Percentiles rank a stretch among this genome's conserved stretches.
phyloP scores from a whole-genome alignment of 2,797 vertebrate genomes.

The Peromyscus melanophrys region DNA sequence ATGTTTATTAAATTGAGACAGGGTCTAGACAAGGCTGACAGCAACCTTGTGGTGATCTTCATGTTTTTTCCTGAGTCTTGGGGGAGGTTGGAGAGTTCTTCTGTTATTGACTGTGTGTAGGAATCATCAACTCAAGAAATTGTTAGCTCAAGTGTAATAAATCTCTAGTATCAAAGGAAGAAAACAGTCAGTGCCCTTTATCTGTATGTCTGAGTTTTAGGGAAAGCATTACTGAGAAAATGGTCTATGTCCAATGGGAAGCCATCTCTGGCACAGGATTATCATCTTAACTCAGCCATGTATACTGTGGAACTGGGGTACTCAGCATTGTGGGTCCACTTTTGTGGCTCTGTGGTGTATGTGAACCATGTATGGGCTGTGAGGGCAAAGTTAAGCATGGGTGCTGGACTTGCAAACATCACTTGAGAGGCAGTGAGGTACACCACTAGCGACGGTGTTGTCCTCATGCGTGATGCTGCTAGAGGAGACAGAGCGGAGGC shows the following conservation, averaged over 20 bases:
- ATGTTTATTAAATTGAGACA: not conserved
- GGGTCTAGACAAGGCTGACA: not conserved
- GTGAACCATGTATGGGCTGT: not conserved
- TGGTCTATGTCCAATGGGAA: not conserved
- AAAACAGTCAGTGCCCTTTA: not conserved
- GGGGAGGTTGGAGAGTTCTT: not conserved
- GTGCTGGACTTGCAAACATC: not conserved
- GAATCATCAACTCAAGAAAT: not conserved
- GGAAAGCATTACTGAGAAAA: not conserved
- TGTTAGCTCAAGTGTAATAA: not conserved
- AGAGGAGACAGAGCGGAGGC: not conserved
- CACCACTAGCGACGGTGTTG: not conserved
- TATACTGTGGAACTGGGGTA: not conserved
- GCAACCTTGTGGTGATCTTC: not conserved
- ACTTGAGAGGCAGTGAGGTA: not conserved
- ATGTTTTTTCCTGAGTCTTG: not conserved
- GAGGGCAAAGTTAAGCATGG: not conserved
- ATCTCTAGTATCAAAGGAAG: not conserved
- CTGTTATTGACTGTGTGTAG: not conserved
- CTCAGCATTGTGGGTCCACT: too few relatives aligned
- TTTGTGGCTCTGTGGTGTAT: not conserved
- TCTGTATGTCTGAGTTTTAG: not conserved
- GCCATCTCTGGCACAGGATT: not conserved
- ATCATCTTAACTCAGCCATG: not conserved
- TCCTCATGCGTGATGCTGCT: too few relatives aligned